A percentile compares a stretch with the other conserved stretches of the same genome.
Evolutionary conservation across 1,140 invertebrate genomes (phyloP).

Genomic region (Tribolium castaneum): DNA sequence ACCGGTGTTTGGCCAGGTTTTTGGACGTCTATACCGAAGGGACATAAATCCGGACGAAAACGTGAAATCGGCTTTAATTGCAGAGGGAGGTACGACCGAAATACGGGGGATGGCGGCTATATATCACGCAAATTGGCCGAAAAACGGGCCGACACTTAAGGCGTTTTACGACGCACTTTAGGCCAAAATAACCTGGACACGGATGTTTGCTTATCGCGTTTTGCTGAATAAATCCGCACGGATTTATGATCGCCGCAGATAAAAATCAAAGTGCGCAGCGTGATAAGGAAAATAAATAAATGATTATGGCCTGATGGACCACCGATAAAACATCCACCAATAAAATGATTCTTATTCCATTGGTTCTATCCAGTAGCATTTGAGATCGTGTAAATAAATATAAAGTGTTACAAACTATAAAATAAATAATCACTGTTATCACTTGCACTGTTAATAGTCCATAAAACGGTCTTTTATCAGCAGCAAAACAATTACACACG

Average conservation of each 20-base stretch:
- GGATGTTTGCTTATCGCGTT: not conserved
- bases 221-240: not conserved
- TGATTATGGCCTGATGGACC: no score
- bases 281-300: no score
- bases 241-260: constrained; percentile 1
- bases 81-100: not conserved
- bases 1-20: not conserved
- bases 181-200: not conserved
- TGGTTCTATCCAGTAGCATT: no score
- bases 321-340: no score
- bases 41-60: not conserved
- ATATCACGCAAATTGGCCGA: not conserved
- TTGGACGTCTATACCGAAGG: not conserved
- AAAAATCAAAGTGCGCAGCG: not conserved
- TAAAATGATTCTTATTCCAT: no score
- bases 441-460: not conserved
- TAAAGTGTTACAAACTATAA: not conserved
- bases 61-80: not conserved
- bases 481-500: not conserved
- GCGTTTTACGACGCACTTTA: not conserved
- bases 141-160: not conserved
- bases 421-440: not conserved
- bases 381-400: no score
- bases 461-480: not conserved
- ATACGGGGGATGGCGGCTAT: not conserved